phyloP scores from a whole-genome alignment of 2,888 invertebrate species.

The Himalopsyche tibetana region DNA sequence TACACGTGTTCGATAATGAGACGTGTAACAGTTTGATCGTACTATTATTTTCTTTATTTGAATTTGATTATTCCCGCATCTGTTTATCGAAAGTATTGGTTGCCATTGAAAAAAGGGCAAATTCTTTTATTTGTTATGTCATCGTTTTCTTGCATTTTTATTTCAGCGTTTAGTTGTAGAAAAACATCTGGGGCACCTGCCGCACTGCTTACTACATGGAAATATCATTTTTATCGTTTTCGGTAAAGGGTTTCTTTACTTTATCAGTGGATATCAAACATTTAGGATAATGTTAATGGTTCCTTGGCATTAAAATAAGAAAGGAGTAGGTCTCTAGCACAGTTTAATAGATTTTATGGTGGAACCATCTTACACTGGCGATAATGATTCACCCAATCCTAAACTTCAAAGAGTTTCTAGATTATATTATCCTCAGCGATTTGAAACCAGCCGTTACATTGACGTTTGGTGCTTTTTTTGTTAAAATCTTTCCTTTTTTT shows the following conservation, averaged over 20 bases:
- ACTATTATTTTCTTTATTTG: not conserved
- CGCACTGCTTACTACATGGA: conserved; percentile 33
- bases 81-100: conserved; percentile 14
- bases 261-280: conserved; percentile 36
- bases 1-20: no score
- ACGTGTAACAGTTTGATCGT: not conserved
- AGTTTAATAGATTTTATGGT: no score
- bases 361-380: no score
- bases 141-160: conserved; percentile 41
- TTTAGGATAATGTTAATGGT: conserved; percentile 6
- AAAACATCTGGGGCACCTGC: conserved; percentile 34
- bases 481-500: no score
- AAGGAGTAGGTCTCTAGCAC: no score
- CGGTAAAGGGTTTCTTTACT: conserved; percentile 29
- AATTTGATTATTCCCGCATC: conserved; percentile 1
- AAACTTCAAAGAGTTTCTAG: no score
- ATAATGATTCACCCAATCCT: no score
- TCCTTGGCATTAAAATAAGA: not conserved
- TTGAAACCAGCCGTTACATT: no score
- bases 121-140: conserved; percentile 40
- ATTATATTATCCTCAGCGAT: no score
- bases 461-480: no score
- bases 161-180: not conserved
- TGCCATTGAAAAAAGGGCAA: not conserved
- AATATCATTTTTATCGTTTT: conserved; percentile 37